A percentile compares a stretch with the other conserved stretches of the same genome.
These are phyloP conservation scores for Channa argus DNA, from an alignment of 2,113 vertebrate species.

Conservation along the genomic window DNA sequence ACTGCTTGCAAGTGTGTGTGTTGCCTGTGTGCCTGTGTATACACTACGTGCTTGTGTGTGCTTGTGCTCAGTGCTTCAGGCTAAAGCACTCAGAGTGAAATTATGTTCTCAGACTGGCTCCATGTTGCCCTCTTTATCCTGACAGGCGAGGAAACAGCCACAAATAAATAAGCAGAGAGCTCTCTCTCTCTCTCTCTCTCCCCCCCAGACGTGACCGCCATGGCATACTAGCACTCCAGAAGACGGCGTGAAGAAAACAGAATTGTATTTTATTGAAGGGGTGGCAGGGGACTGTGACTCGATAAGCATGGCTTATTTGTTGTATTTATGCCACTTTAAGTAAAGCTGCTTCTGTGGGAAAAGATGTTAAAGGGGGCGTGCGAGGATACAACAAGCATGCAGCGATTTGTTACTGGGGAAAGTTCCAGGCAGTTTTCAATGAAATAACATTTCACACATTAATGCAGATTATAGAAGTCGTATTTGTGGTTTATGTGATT, in stretches of 20 bases:
- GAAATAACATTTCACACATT: not conserved
- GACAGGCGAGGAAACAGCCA: conserved; percentile 81
- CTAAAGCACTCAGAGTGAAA: conserved; percentile 81
- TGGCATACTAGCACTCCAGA: conserved; percentile 69
- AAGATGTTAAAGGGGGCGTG: conserved; percentile 53
- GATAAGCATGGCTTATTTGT: conserved; percentile 77
- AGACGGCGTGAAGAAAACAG: conserved; percentile 70
- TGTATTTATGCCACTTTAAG: conserved; percentile 79
- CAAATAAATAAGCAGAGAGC: conserved; percentile 80
- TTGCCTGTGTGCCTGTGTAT: conserved; percentile 38
- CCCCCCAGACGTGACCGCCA: conserved; percentile 76
- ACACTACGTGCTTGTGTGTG: conserved; percentile 40
- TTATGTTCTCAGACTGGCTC: conserved; percentile 81
- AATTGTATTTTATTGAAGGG: conserved; percentile 70
- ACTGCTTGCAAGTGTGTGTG: conserved; percentile 37
- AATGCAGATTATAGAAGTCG: not conserved
- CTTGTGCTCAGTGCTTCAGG: conserved; percentile 67
- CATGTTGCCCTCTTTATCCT: conserved; percentile 81
- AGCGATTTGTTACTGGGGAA: conserved; percentile 31
- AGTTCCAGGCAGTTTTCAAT: conserved; percentile 10
- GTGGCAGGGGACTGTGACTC: conserved; percentile 65
- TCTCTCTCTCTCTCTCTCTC: not conserved
- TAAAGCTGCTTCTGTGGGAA: conserved; percentile 63
- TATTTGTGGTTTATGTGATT: not conserved
- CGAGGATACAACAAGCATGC: conserved; percentile 65